Evolutionary conservation across 2,113 vertebrate species (phyloP).

Genomic region (Saguinus midas): DNA sequence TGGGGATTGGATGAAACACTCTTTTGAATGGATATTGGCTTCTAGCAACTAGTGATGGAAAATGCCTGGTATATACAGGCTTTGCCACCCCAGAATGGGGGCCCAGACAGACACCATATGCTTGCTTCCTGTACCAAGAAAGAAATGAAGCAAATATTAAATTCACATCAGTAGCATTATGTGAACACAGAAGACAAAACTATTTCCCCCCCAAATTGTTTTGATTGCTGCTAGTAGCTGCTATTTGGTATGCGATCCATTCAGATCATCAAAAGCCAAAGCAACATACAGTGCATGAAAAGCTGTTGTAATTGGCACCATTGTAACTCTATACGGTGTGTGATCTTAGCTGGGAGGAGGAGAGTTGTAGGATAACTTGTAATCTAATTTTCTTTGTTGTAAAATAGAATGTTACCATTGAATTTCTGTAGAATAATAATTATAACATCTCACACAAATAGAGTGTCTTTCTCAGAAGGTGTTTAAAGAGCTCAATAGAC

Average conservation of each 20-base stretch:
- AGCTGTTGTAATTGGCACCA: conserved; percentile 27
- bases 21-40: not conserved
- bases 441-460: conserved; percentile 52
- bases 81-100: not conserved
- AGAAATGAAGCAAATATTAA: not conserved
- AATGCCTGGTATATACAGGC: not conserved
- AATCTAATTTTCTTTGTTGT: conserved; percentile 73
- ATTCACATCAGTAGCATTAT: conserved; percentile 40
- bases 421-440: conserved; percentile 68
- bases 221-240: conserved; percentile 58
- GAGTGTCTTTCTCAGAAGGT: conserved; percentile 48
- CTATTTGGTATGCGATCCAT: conserved; percentile 54
- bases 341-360: conserved; percentile 31
- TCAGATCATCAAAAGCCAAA: conserved; percentile 45
- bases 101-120: not conserved
- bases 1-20: not conserved
- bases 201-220: conserved; percentile 57
- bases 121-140: not conserved
- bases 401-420: conserved; percentile 57
- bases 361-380: conserved; percentile 42
- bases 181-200: conserved; percentile 46
- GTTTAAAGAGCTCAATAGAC: conserved; percentile 37
- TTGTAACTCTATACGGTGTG: not conserved
- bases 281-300: conserved; percentile 24
- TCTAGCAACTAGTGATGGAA: not conserved